Conservation (phyloP, 1,140 invertebrate genomes). For the Meloidogyne hapla region DNA sequence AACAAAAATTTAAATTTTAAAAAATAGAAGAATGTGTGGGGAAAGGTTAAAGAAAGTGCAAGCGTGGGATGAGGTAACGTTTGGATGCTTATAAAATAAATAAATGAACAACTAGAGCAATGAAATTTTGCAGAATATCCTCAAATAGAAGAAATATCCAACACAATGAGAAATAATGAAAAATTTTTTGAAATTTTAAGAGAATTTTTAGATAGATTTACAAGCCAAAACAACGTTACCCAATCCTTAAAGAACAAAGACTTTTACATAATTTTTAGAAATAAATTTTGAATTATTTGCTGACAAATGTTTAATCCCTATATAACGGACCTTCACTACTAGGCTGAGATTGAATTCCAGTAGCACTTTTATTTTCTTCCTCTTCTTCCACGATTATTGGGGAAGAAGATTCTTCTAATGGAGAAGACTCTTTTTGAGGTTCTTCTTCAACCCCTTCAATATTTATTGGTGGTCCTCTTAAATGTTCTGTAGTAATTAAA, state of each 20-base stretch:
- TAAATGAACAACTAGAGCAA: too few species aligned
- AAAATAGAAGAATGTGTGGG: too few species aligned
- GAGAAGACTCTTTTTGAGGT: not conserved
- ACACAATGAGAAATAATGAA: too few species aligned
- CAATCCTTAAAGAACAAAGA: too few species aligned
- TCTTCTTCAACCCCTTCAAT: slow-evolving; percentile 11
- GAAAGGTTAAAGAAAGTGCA: too few species aligned
- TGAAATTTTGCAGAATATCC: too few species aligned
- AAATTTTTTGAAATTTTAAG: too few species aligned
- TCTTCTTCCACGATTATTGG: slow-evolving; percentile 11
- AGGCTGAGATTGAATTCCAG: not conserved
- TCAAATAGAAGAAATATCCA: too few species aligned
- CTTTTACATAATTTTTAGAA: not conserved
- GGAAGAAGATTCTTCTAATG: not conserved
- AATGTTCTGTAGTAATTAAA: slow-evolving; percentile 16
- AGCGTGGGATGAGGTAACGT: too few species aligned
- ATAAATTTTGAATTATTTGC: not conserved
- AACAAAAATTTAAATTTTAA: not conserved
- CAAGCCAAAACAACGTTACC: too few species aligned
- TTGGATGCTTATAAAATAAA: too few species aligned
- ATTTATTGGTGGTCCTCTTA: slow-evolving; percentile 10
- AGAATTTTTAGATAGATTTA: too few species aligned
- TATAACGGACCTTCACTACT: not conserved
- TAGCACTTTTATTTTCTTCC: not conserved
- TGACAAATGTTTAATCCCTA: not conserved